Percentiles rank a stretch among this genome's conserved stretches.
Evolutionary conservation across 1,140 invertebrate species (phyloP).

Genomic region (Drosophila punjabiensis): DNA sequence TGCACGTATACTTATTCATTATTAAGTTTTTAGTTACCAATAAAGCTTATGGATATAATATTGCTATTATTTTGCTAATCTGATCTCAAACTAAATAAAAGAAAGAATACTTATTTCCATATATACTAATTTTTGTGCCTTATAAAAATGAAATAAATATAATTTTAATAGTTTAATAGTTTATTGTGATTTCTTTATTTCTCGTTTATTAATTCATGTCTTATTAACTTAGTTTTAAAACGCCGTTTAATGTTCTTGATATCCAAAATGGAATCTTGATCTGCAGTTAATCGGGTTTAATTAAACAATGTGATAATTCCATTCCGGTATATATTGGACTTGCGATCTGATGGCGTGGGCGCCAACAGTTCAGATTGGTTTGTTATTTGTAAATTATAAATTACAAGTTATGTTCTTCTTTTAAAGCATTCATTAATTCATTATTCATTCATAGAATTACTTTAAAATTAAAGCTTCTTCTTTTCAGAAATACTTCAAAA

Average conservation of each 20-base stretch:
- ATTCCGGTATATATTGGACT: neutral
- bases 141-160: neutral
- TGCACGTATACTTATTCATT: too few species aligned
- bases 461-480: constrained; percentile 10
- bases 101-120: too few species aligned
- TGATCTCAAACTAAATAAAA: too few species aligned
- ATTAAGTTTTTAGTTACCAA: too few species aligned
- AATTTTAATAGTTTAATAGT: constrained; percentile 27
- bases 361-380: constrained; percentile 17
- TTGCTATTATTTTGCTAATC: too few species aligned
- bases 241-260: constrained; percentile 37
- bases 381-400: constrained; percentile 20
- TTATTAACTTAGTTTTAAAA: constrained; percentile 41
- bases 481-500: constrained; percentile 1
- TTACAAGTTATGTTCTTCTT: constrained; percentile 32
- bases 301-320: constrained; percentile 30
- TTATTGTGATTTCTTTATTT: constrained; percentile 32
- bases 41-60: too few species aligned
- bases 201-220: constrained; percentile 48
- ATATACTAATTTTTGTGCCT: too few species aligned
- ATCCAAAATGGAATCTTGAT: too few species aligned
- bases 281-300: constrained; percentile 18
- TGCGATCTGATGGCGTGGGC: neutral
- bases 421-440: constrained; percentile 16
- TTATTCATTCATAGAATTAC: constrained; percentile 26